Evolutionary conservation across 1,140 invertebrate genomes (phyloP).

Genomic region (Zaprionus vittiger): DNA sequence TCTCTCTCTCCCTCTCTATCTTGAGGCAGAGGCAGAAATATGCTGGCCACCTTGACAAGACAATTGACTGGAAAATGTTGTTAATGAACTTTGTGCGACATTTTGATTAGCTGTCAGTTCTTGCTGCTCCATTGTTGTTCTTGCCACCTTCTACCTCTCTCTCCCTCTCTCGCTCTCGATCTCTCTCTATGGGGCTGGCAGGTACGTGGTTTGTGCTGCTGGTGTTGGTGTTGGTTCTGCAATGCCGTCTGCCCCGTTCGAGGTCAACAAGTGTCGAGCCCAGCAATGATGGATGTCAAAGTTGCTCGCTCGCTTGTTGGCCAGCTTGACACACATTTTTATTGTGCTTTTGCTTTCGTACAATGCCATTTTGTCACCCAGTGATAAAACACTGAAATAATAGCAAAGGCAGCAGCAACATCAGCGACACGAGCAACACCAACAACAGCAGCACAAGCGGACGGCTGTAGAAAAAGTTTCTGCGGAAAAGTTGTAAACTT

Average conservation of each 20-base stretch:
- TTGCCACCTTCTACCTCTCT: not conserved
- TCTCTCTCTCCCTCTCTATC: not conserved
- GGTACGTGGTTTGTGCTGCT: constrained; percentile 13
- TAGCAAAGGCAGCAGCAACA: constrained; percentile 36
- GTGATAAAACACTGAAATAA: constrained; percentile 77
- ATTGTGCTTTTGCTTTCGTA: constrained; percentile 33
- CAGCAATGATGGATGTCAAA: constrained; percentile 79
- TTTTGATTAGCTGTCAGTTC: constrained; percentile 74
- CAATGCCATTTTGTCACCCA: constrained; percentile 77
- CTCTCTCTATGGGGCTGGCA: not conserved
- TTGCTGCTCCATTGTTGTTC: constrained; percentile 7
- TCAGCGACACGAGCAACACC: constrained; percentile 4
- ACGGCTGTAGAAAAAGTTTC: constrained; percentile 46
- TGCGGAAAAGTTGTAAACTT: constrained; percentile 80
- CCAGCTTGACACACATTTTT: constrained; percentile 70
- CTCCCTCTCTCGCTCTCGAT: not conserved
- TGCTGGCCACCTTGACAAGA: constrained; percentile 60
- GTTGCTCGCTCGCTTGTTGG: constrained; percentile 45
- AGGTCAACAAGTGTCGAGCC: constrained; percentile 74
- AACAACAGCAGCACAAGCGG: not conserved
- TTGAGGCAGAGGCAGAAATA: constrained; percentile 52
- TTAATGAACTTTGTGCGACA: constrained; percentile 81
- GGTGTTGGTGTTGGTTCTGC: not conserved
- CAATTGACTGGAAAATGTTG: constrained; percentile 82
- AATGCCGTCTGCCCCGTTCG: constrained; percentile 31